Percentiles rank a stretch among this genome's conserved stretches.
Conservation (phyloP, 2,113 vertebrate species). For the Salminus brasiliensis region DNA sequence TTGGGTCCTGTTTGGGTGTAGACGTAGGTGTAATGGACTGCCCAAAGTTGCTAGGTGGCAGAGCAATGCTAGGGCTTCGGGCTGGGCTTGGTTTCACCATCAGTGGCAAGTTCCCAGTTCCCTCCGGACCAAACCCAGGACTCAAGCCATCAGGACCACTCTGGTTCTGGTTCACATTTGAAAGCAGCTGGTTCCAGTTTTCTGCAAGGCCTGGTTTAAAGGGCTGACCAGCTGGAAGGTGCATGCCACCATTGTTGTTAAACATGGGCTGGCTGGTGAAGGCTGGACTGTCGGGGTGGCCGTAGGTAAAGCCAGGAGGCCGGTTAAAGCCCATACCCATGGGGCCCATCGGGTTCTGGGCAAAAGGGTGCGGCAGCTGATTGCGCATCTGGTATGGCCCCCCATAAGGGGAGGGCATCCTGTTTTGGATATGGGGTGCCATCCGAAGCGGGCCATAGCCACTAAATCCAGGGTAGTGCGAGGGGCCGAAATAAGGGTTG, state of each 20-base stretch:
- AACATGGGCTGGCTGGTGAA: constrained; percentile 75
- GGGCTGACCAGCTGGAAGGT: constrained; percentile 74
- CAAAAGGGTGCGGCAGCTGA: constrained; percentile 78
- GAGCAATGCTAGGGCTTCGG: constrained; percentile 72
- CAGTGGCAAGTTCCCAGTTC: constrained; percentile 64
- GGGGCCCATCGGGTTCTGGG: constrained; percentile 74
- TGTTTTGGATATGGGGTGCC: constrained; percentile 76
- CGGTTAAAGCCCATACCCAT: constrained; percentile 79
- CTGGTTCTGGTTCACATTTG: constrained; percentile 64
- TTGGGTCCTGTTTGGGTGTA: constrained; percentile 73
- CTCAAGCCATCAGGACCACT: constrained; percentile 70
- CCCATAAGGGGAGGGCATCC: constrained; percentile 76
- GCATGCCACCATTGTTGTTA: constrained; percentile 68
- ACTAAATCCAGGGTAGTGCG: constrained; percentile 75
- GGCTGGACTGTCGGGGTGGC: constrained; percentile 71
- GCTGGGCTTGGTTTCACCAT: constrained; percentile 57
- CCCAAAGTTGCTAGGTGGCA: constrained; percentile 68
- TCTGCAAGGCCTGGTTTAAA: constrained; percentile 77
- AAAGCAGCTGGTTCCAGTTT: constrained; percentile 71
- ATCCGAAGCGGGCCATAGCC: constrained; percentile 80
- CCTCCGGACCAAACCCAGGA: constrained; percentile 72
- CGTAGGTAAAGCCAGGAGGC: constrained; percentile 75
- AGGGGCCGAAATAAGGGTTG: constrained; percentile 73
- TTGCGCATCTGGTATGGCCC: constrained; percentile 77
- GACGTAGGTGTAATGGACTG: constrained; percentile 62